A percentile compares a stretch with the other conserved stretches of the same genome.
Conservation (phyloP, 2,797 vertebrate genomes). For the Gymnoscopelus braueri region DNA sequence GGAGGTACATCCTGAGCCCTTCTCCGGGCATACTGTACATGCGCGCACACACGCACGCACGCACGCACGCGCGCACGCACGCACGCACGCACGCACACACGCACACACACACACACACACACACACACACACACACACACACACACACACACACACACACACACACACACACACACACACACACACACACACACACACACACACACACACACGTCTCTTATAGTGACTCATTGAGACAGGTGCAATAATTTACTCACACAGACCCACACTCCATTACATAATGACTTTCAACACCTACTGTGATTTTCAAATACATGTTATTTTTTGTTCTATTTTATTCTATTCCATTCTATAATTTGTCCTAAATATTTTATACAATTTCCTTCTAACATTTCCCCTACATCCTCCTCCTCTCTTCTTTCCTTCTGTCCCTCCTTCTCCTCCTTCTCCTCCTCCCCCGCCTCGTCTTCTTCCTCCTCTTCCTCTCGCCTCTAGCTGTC, state of each 20-base stretch:
- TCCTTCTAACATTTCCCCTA: too few species aligned
- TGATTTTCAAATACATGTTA: too few species aligned
- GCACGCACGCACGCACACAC: not conserved
- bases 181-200: too few species aligned
- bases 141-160: conserved; percentile 5
- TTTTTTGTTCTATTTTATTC: too few species aligned
- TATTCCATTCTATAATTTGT: too few species aligned
- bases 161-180: not conserved
- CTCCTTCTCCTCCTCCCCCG: not conserved
- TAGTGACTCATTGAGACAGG: not conserved
- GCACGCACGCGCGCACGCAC: not conserved
- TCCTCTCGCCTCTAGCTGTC: conserved; percentile 43
- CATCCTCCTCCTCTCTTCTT: conserved; percentile 3
- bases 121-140: conserved; percentile 8
- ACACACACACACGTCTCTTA: too few species aligned
- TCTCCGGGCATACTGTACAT: not conserved
- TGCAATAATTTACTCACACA: too few species aligned
- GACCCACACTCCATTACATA: too few species aligned
- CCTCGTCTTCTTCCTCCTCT: conserved; percentile 13
- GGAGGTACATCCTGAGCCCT: not conserved
- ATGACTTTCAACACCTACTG: too few species aligned
- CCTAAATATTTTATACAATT: too few species aligned
- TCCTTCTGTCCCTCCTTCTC: not conserved
- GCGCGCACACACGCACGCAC: not conserved
- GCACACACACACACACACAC: not conserved